phyloP scores from a whole-genome alignment of 2,113 vertebrate species.

The Nothobranchius kuhntae region DNA sequence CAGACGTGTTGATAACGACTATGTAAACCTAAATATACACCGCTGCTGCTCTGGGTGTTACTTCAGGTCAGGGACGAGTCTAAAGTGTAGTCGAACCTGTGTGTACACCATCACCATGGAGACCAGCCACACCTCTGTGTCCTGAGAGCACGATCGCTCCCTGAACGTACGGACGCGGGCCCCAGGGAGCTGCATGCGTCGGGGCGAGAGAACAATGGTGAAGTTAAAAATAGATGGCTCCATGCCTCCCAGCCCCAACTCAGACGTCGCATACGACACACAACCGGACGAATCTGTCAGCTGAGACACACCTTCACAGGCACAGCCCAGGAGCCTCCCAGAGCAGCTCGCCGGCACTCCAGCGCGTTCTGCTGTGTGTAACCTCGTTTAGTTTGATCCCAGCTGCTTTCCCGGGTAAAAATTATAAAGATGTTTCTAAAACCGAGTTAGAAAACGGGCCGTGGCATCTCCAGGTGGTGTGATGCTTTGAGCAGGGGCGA shows the following conservation, averaged over 20 bases:
- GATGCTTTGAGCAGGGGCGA: conserved; percentile 4
- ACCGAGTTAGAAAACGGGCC: conserved; percentile 33
- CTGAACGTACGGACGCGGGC: conserved; percentile 24
- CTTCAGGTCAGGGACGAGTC: conserved; percentile 30
- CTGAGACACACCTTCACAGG: conserved; percentile 57
- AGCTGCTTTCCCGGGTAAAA: conserved; percentile 25
- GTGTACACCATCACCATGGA: conserved; percentile 39
- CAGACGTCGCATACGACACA: conserved; percentile 49
- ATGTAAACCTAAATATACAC: conserved; percentile 66
- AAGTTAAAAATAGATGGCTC: conserved; percentile 68
- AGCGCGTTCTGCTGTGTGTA: not conserved
- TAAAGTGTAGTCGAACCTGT: conserved; percentile 22
- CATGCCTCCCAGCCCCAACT: conserved; percentile 60
- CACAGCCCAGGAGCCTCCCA: not conserved
- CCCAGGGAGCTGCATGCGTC: conserved; percentile 37
- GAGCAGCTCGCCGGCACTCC: not conserved
- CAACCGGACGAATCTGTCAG: conserved; percentile 39
- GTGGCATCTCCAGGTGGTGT: conserved; percentile 13
- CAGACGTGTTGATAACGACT: conserved; percentile 64
- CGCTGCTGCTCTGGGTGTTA: conserved; percentile 39
- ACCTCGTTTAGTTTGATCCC: conserved; percentile 12
- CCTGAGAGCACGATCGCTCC: conserved; percentile 40
- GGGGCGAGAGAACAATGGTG: conserved; percentile 57
- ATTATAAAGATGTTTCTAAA: conserved; percentile 27
- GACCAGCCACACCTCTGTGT: conserved; percentile 42